A percentile compares a stretch with the other conserved stretches of the same genome.
Evolutionary conservation across 1,140 invertebrate species (phyloP).

Genomic region (Hylaeus anthracinus): DNA sequence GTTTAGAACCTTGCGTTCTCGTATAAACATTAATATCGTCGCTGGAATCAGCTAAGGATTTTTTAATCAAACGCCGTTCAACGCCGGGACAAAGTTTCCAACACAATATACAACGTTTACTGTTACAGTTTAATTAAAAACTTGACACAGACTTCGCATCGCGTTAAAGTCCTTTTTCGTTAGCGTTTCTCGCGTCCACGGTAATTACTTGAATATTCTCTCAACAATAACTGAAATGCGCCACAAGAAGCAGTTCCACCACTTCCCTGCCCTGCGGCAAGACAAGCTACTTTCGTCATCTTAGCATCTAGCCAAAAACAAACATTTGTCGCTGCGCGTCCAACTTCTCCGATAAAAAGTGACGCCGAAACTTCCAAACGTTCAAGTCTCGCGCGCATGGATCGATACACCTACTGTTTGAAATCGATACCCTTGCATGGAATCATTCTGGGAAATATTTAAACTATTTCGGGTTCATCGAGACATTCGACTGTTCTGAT

Average conservation of each 20-base stretch:
- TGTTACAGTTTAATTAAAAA: slow-evolving; percentile 4
- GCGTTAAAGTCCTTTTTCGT: neutral
- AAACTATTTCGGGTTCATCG: too few relatives aligned
- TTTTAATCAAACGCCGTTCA: slow-evolving; percentile 8
- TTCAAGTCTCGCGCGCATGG: neutral
- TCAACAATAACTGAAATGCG: too few relatives aligned
- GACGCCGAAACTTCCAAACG: neutral
- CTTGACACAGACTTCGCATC: neutral
- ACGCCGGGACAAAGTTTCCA: neutral
- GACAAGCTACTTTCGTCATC: too few relatives aligned
- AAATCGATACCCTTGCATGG: too few relatives aligned
- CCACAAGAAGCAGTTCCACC: too few relatives aligned
- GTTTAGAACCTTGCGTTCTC: too few relatives aligned
- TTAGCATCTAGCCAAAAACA: too few relatives aligned
- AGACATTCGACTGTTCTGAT: too few relatives aligned
- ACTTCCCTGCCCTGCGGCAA: neutral
- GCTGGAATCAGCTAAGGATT: too few relatives aligned
- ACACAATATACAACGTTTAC: neutral
- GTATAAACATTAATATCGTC: too few relatives aligned
- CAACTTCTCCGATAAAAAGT: slow-evolving; percentile 2
- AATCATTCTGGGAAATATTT: too few relatives aligned
- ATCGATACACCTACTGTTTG: too few relatives aligned
- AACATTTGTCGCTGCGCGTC: neutral
- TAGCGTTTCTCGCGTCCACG: neutral
- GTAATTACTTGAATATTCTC: neutral